Conservation (phyloP, 2,888 invertebrate genomes). For the Acanthococcus lagerstroemiae region DNA sequence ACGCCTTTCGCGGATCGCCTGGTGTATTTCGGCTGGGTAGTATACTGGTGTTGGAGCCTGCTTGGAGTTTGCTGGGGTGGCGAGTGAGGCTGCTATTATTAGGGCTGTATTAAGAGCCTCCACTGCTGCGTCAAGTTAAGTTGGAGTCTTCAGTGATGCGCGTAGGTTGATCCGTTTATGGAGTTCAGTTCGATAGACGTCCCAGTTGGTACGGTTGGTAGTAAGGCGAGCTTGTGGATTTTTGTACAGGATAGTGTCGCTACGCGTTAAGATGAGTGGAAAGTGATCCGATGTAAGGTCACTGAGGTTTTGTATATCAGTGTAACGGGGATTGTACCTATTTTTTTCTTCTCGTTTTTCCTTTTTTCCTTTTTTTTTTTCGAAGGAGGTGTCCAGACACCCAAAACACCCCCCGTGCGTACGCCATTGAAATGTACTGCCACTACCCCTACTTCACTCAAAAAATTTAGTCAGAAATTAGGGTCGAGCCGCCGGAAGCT, state of each 20-base stretch:
- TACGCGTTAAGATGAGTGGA: slow-evolving; percentile 10
- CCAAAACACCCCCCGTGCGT: no score
- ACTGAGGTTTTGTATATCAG: not conserved
- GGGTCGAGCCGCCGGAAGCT: no score
- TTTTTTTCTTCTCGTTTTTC: no score
- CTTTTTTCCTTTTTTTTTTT: no score
- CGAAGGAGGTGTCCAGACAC: no score
- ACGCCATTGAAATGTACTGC: no score
- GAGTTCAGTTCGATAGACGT: not conserved
- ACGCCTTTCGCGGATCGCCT: not conserved
- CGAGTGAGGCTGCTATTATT: not conserved
- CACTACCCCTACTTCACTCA: no score
- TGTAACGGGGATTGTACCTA: slow-evolving; percentile 5
- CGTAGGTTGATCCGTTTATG: slow-evolving; percentile 16
- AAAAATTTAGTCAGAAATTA: no score
- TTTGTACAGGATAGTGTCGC: not conserved
- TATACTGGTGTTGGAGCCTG: not conserved
- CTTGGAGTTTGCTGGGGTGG: not conserved
- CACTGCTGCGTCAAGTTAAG: slow-evolving; percentile 19
- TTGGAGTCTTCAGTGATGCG: slow-evolving; percentile 10
- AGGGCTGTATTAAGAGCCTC: not conserved
- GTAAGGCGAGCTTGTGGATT: not conserved
- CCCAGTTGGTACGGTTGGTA: slow-evolving; percentile 6
- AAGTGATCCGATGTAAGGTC: slow-evolving; percentile 24
- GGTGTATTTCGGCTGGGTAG: not conserved